phyloP scores from a whole-genome alignment of 2,888 invertebrate species.

The Lycaena phlaeas region DNA sequence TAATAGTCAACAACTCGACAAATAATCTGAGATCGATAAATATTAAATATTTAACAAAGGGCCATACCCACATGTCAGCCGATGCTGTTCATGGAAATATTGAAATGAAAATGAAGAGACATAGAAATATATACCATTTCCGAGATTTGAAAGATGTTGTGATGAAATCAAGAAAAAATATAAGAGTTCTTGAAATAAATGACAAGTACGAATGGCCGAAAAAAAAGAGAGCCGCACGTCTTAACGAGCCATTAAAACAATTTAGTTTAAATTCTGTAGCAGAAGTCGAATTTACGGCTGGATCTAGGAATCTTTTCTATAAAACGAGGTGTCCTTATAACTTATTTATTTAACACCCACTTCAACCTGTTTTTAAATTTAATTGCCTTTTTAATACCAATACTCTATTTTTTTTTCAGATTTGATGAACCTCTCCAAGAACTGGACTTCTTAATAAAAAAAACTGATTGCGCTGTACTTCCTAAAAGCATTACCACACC shows the following conservation, averaged over 20 bases:
- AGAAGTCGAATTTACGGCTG: slow-evolving; percentile 14
- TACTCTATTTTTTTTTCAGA: neutral
- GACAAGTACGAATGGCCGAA: slow-evolving; percentile 14
- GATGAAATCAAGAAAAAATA: slow-evolving; percentile 16
- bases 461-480: too few relatives aligned
- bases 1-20: slow-evolving; percentile 4
- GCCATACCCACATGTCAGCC: slow-evolving; percentile 18
- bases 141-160: slow-evolving; percentile 17
- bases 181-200: slow-evolving; percentile 13
- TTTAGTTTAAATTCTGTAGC: slow-evolving; percentile 16
- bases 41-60: slow-evolving; percentile 15
- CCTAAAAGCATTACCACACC: too few relatives aligned
- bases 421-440: neutral
- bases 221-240: slow-evolving; percentile 14
- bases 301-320: slow-evolving; percentile 12
- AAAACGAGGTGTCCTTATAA: slow-evolving; percentile 9
- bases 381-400: neutral
- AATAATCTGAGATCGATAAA: slow-evolving; percentile 14
- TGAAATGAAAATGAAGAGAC: slow-evolving; percentile 16
- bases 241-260: slow-evolving; percentile 15
- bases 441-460: slow-evolving; percentile 7
- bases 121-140: slow-evolving; percentile 14
- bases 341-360: slow-evolving; percentile 4
- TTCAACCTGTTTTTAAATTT: slow-evolving; percentile 1
- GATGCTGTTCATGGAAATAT: slow-evolving; percentile 17